These are phyloP conservation scores for Troilus luridus DNA, from an alignment of 2,888 invertebrate genomes.

Conservation along the genomic window DNA sequence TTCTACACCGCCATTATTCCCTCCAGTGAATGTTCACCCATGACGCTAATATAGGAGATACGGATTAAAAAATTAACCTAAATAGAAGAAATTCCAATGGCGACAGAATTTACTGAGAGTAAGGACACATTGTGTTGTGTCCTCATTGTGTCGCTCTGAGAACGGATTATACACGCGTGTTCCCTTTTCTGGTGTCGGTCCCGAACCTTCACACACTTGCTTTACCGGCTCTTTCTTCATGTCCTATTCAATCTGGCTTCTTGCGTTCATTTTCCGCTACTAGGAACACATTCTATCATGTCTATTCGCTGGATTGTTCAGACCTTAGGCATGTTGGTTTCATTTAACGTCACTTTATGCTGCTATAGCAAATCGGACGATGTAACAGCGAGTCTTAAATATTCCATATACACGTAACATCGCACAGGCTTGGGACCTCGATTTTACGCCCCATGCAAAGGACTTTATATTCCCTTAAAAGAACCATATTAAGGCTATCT, in stretches of 20 bases:
- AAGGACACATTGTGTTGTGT: background rate
- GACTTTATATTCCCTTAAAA: too few species aligned
- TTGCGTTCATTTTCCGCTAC: background rate
- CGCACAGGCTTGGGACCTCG: too few species aligned
- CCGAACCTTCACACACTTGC: background rate
- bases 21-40: background rate
- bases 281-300: background rate
- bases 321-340: background rate
- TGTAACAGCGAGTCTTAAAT: too few species aligned
- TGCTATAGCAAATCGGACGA: too few species aligned
- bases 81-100: background rate
- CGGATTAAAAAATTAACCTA: constrained; percentile 38
- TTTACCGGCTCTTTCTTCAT: background rate
- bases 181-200: background rate
- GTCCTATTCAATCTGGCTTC: background rate
- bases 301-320: background rate
- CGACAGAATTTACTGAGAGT: background rate
- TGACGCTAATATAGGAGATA: background rate
- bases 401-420: too few species aligned
- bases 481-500: too few species aligned
- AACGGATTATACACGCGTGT: constrained; percentile 18
- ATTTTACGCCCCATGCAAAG: too few species aligned
- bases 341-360: too few species aligned
- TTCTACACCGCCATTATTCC: background rate
- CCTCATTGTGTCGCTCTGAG: background rate